Percentiles rank a stretch among this genome's conserved stretches.
Conservation (phyloP, 2,888 invertebrate genomes). For the Pollenia amentaria region DNA sequence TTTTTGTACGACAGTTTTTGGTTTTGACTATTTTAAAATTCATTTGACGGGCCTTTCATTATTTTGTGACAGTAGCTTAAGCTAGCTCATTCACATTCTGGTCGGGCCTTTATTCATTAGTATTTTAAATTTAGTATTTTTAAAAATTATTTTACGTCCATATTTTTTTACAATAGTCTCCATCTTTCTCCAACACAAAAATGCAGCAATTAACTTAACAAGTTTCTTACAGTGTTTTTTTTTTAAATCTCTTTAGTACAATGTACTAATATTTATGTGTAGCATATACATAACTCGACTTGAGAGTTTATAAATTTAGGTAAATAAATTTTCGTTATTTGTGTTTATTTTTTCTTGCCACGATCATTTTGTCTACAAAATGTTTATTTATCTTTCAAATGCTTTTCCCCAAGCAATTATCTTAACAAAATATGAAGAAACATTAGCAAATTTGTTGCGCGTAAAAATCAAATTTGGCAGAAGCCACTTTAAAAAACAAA, state of each 20-base stretch:
- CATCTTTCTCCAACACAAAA: conserved; percentile 6
- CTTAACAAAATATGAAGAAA: conserved; percentile 52
- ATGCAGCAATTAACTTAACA: conserved; percentile 37
- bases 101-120: no score
- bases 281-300: conserved; percentile 30
- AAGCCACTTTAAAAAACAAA: conserved; percentile 33
- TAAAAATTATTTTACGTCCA: neutral
- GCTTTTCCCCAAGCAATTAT: conserved; percentile 62
- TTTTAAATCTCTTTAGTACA: conserved; percentile 16
- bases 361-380: conserved; percentile 29
- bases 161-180: neutral
- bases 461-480: conserved; percentile 52
- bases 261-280: conserved; percentile 36
- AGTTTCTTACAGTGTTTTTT: conserved; percentile 32
- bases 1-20: no score
- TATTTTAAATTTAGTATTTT: neutral
- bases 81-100: no score
- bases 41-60: no score
- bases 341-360: conserved; percentile 20
- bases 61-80: no score
- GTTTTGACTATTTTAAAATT: no score
- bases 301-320: conserved; percentile 53
- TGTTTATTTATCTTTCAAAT: conserved; percentile 72
- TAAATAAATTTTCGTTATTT: conserved; percentile 4
- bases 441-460: conserved; percentile 63